Percentiles rank a stretch among this genome's conserved stretches.
Evolutionary conservation across 2,797 vertebrate species (phyloP).

Genomic region (Parambassis ranga): DNA sequence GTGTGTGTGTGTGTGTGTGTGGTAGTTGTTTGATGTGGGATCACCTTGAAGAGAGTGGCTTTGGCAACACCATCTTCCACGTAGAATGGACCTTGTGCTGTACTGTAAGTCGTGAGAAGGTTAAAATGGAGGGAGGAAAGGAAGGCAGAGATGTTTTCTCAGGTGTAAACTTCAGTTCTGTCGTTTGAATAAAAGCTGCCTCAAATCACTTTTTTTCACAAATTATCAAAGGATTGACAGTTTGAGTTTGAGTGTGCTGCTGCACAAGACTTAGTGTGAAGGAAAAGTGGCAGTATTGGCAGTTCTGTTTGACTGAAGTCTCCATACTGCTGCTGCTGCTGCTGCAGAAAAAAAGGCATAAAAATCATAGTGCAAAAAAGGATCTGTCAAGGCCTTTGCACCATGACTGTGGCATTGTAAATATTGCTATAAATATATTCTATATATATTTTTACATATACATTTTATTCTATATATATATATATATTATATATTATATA

Average conservation of each 20-base stretch:
- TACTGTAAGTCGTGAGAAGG: constrained; percentile 21
- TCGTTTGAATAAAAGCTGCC: constrained; percentile 38
- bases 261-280: constrained; percentile 30
- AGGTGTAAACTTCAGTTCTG: constrained; percentile 17
- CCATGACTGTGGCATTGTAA: constrained; percentile 16
- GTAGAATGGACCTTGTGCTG: constrained; percentile 14
- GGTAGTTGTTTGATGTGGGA: constrained; percentile 49
- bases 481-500: too few species aligned
- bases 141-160: neutral
- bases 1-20: neutral
- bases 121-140: constrained; percentile 40
- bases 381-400: constrained; percentile 6
- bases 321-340: constrained; percentile 13
- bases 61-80: constrained; percentile 39
- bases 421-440: constrained; percentile 34
- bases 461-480: too few species aligned
- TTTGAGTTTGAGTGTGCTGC: constrained; percentile 31
- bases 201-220: constrained; percentile 46
- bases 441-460: too few species aligned
- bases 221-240: constrained; percentile 60
- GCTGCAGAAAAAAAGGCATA: constrained; percentile 15
- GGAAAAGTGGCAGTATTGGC: constrained; percentile 18
- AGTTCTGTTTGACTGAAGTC: constrained; percentile 27
- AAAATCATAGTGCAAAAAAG: neutral
- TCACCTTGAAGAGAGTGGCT: constrained; percentile 66